These are phyloP conservation scores for Pogona vitticeps DNA, from an alignment of 2,113 vertebrate genomes.

Conservation along the genomic window DNA sequence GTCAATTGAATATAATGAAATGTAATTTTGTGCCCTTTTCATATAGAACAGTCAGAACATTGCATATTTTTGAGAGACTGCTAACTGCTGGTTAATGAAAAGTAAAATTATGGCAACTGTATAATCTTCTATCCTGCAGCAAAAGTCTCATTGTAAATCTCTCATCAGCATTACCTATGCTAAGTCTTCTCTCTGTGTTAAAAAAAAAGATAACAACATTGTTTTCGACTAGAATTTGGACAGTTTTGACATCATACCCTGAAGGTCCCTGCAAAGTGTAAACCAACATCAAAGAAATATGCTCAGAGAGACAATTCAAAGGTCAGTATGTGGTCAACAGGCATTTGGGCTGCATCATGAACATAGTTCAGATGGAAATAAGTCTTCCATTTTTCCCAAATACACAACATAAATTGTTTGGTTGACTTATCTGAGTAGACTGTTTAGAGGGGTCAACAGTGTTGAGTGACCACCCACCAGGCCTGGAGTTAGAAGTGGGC, in stretches of 20 bases:
- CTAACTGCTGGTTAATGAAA: constrained; percentile 68
- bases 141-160: constrained; percentile 58
- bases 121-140: constrained; percentile 39
- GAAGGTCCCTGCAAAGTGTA: constrained; percentile 21
- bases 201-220: constrained; percentile 40
- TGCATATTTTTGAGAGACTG: constrained; percentile 61
- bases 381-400: not conserved
- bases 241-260: constrained; percentile 35
- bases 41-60: constrained; percentile 64
- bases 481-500: no score
- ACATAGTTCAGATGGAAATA: not conserved
- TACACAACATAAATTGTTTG: not conserved
- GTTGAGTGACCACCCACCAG: no score
- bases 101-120: constrained; percentile 69
- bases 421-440: not conserved
- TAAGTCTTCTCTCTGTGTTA: constrained; percentile 35
- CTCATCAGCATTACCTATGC: constrained; percentile 34
- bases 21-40: constrained; percentile 71
- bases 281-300: not conserved
- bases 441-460: not conserved
- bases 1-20: constrained; percentile 70
- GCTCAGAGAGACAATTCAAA: not conserved
- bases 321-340: not conserved
- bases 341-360: not conserved
- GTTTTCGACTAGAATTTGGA: constrained; percentile 35